phyloP scores from a whole-genome alignment of 2,113 vertebrate genomes.

The Brachyistius frenatus region DNA sequence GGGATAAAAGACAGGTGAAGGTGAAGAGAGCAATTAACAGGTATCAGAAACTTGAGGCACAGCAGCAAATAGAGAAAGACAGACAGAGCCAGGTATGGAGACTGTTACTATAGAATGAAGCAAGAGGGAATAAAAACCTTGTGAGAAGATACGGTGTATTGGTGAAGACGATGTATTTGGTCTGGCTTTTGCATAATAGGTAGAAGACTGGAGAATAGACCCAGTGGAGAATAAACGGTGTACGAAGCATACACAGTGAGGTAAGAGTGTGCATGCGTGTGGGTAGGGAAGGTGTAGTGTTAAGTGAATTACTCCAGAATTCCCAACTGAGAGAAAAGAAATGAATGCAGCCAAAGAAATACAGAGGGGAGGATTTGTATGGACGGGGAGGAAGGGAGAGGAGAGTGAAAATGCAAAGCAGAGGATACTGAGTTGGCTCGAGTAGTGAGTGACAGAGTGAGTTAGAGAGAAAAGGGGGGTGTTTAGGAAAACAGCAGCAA shows the following conservation, averaged over 20 bases:
- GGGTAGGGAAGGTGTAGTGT: conserved; percentile 4
- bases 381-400: not conserved
- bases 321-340: conserved; percentile 27
- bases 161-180: conserved; percentile 22
- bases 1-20: not conserved
- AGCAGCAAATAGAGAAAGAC: not conserved
- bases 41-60: conserved; percentile 10
- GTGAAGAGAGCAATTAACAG: not conserved
- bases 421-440: not conserved
- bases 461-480: not conserved
- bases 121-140: conserved; percentile 13
- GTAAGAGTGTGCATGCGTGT: conserved; percentile 12
- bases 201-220: conserved; percentile 28
- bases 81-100: not conserved
- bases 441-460: conserved; percentile 1
- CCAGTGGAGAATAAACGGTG: conserved; percentile 5
- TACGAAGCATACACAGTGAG: conserved; percentile 31
- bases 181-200: conserved; percentile 29
- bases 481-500: not conserved
- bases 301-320: conserved; percentile 30
- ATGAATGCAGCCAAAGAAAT: conserved; percentile 16
- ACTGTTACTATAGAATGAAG: conserved; percentile 10
- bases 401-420: not conserved
- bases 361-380: conserved; percentile 23
- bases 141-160: not conserved